These are phyloP conservation scores for Ichneumoninae sp. DNA, from an alignment of 2,888 invertebrate genomes.

Conservation along the genomic window DNA sequence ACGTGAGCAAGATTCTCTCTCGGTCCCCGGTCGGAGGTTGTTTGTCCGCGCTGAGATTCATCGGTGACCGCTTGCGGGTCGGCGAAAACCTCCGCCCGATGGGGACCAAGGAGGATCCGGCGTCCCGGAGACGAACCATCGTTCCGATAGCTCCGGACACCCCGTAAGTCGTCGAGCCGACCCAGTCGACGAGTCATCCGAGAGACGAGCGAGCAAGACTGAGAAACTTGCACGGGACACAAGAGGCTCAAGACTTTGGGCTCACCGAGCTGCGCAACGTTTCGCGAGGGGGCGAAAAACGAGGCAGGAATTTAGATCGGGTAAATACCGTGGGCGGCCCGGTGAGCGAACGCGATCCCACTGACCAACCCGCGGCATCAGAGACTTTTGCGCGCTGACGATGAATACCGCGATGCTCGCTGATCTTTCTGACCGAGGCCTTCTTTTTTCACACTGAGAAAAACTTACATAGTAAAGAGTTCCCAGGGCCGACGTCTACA, in stretches of 20 bases:
- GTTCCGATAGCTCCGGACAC: conserved; percentile 48
- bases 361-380: background rate
- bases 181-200: conserved; percentile 70
- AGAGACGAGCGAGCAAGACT: conserved; percentile 54
- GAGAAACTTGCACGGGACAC: conserved; percentile 35
- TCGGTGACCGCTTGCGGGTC: conserved; percentile 18
- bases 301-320: conserved; percentile 79
- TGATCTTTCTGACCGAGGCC: background rate
- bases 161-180: conserved; percentile 62
- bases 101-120: background rate
- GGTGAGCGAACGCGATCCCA: conserved; percentile 73
- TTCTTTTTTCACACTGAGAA: background rate
- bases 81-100: conserved; percentile 8
- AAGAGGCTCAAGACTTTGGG: conserved; percentile 73
- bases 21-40: background rate
- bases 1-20: background rate
- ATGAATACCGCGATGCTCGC: background rate
- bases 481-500: too few relatives aligned
- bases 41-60: conserved; percentile 28
- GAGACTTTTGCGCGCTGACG: conserved; percentile 11
- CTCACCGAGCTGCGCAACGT: conserved; percentile 77
- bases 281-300: conserved; percentile 78
- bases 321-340: conserved; percentile 79
- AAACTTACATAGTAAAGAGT: too few relatives aligned
- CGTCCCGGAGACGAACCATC: conserved; percentile 24